These are phyloP conservation scores for Desoria tigrina DNA, from an alignment of 2,888 invertebrate species.

Conservation along the genomic window DNA sequence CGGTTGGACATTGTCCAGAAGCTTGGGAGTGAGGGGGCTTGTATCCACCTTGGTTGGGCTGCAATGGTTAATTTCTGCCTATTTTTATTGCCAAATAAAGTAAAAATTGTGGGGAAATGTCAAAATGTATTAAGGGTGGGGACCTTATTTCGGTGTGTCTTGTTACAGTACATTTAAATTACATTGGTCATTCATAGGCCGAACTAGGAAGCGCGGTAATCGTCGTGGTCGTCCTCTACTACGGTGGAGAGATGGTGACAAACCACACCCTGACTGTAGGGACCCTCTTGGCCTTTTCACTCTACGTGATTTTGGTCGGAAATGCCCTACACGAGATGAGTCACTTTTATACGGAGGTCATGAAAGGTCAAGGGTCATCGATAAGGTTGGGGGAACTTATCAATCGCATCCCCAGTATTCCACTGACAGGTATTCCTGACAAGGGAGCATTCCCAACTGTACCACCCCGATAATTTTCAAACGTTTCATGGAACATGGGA, in stretches of 20 bases:
- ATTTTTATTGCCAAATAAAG: too few species aligned
- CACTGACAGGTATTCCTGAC: constrained; percentile 64
- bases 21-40: constrained; percentile 74
- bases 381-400: constrained; percentile 84
- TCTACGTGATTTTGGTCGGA: constrained; percentile 92
- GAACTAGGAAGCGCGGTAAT: constrained; percentile 80
- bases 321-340: constrained; percentile 59
- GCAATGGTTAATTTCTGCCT: neutral
- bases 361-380: constrained; percentile 79
- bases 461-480: too few species aligned
- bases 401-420: constrained; percentile 77
- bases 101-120: too few species aligned
- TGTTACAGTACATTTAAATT: too few species aligned
- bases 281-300: constrained; percentile 84
- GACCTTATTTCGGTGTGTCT: too few species aligned
- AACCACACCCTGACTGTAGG: constrained; percentile 77
- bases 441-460: too few species aligned
- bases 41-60: neutral
- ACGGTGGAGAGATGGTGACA: constrained; percentile 85
- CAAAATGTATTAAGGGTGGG: too few species aligned
- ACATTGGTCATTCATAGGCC: too few species aligned
- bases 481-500: too few species aligned
- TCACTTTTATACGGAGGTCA: constrained; percentile 60
- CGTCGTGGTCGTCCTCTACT: constrained; percentile 85
- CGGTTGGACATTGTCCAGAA: constrained; percentile 72